A percentile compares a stretch with the other conserved stretches of the same genome.
Evolutionary conservation across 2,888 invertebrate genomes (phyloP).

Genomic region (Rhimphoctona megacephalus): DNA sequence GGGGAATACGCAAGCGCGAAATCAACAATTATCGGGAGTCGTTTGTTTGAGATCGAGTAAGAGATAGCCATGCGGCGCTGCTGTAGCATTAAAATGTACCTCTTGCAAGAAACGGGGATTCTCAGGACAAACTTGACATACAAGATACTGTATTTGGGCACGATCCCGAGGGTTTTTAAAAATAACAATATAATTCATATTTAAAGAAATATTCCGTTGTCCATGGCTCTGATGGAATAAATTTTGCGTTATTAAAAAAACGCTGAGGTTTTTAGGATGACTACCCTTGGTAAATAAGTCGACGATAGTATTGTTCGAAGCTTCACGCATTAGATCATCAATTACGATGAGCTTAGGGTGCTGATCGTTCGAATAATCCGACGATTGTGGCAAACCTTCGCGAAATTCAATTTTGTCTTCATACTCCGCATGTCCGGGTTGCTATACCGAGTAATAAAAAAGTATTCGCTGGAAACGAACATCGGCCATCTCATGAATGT

Average conservation of each 20-base stretch:
- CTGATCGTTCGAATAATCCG: slow-evolving; percentile 10
- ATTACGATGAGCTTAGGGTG: background rate
- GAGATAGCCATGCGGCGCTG: too few relatives aligned
- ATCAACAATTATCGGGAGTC: too few relatives aligned
- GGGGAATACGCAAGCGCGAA: too few relatives aligned
- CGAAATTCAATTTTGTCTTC: background rate
- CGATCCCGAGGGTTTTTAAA: background rate
- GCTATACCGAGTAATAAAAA: background rate
- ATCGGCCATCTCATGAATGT: too few relatives aligned
- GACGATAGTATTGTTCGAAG: background rate
- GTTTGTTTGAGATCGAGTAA: background rate
- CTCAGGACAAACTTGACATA: background rate
- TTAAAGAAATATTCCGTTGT: background rate
- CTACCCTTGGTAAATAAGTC: background rate
- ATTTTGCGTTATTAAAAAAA: background rate
- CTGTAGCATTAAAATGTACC: too few relatives aligned
- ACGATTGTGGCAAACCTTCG: background rate
- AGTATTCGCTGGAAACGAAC: background rate
- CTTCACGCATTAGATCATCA: slow-evolving; percentile 12
- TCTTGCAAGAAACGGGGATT: background rate
- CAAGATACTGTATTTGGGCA: background rate
- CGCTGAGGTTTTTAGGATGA: background rate
- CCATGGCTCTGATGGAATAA: background rate
- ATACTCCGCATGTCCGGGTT: background rate
- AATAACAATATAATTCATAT: background rate